A percentile compares a stretch with the other conserved stretches of the same genome.
Evolutionary conservation across 1,140 invertebrate genomes (phyloP).

Genomic region (Bombus polaris): DNA sequence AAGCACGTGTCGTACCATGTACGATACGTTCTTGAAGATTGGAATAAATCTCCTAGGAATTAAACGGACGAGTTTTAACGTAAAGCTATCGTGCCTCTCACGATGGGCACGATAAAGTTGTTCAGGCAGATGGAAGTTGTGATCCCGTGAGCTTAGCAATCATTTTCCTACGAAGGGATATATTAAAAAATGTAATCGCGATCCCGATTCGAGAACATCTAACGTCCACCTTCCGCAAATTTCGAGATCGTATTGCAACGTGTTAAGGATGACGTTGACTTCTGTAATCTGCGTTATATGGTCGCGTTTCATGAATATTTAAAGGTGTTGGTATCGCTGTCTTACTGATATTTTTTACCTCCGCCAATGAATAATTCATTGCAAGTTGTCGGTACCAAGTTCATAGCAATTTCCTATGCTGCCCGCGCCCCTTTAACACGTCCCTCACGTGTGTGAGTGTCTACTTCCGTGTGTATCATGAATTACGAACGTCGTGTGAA

Average conservation of each 20-base stretch:
- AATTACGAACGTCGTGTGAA: constrained; percentile 29
- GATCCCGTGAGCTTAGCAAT: too few relatives aligned
- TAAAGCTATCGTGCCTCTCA: too few relatives aligned
- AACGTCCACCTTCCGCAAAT: neutral
- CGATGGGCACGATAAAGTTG: too few relatives aligned
- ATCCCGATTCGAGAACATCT: too few relatives aligned
- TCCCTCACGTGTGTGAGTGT: constrained; percentile 24
- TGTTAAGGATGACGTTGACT: constrained; percentile 23
- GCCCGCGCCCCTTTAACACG: constrained; percentile 14
- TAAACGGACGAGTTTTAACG: too few relatives aligned
- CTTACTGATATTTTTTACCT: constrained; percentile 44
- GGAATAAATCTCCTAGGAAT: too few relatives aligned
- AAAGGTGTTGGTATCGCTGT: neutral
- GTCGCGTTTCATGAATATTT: constrained; percentile 36
- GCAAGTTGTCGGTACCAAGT: constrained; percentile 19
- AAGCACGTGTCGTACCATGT: too few relatives aligned
- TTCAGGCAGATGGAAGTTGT: too few relatives aligned
- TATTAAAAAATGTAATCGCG: too few relatives aligned
- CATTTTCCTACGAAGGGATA: too few relatives aligned
- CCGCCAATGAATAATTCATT: constrained; percentile 58
- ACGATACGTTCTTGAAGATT: too few relatives aligned
- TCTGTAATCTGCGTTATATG: constrained; percentile 41
- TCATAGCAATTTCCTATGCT: constrained; percentile 56
- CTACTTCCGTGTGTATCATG: constrained; percentile 41
- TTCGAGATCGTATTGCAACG: neutral